phyloP scores from a whole-genome alignment of 64 coral and sea anemone genomes.

The Cladopsammia gracilis region DNA sequence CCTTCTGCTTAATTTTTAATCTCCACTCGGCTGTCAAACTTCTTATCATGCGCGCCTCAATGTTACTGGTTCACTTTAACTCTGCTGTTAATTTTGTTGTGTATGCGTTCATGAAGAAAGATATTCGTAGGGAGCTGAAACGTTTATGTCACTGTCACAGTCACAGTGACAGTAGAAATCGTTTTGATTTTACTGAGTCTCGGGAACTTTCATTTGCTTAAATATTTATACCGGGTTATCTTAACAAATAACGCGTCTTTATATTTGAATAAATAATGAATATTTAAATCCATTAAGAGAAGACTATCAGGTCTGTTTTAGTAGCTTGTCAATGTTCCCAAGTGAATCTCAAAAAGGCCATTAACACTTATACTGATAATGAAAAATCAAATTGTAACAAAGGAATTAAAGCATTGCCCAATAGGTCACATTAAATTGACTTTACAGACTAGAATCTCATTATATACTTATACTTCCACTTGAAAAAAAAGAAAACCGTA shows the following conservation, averaged over 20 bases:
- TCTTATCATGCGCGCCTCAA: not conserved
- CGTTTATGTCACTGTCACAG: not conserved
- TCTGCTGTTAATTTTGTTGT: constrained; percentile 17
- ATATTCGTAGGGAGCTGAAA: not conserved
- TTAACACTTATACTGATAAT: too few species aligned
- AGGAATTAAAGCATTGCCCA: too few species aligned
- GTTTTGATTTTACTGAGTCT: not conserved
- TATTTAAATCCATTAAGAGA: too few species aligned
- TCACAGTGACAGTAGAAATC: not conserved
- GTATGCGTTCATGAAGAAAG: constrained; percentile 28
- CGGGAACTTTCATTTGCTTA: not conserved
- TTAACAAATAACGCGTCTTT: not conserved
- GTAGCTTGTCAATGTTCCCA: too few species aligned
- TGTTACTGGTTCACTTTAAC: constrained; percentile 1
- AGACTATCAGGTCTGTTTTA: too few species aligned
- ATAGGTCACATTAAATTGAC: too few species aligned
- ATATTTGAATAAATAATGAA: too few species aligned
- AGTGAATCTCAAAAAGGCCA: too few species aligned
- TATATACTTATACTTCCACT: too few species aligned
- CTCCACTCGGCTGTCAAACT: not conserved
- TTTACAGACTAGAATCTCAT: too few species aligned
- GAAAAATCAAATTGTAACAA: too few species aligned
- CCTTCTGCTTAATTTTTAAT: not conserved
- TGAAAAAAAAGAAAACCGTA: too few species aligned
- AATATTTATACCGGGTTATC: not conserved